Evolutionary conservation across 1,140 invertebrate genomes (phyloP), one percentile per base, ranked within the genome.

Genomic region (Potamilus streckersoni): DNA sequence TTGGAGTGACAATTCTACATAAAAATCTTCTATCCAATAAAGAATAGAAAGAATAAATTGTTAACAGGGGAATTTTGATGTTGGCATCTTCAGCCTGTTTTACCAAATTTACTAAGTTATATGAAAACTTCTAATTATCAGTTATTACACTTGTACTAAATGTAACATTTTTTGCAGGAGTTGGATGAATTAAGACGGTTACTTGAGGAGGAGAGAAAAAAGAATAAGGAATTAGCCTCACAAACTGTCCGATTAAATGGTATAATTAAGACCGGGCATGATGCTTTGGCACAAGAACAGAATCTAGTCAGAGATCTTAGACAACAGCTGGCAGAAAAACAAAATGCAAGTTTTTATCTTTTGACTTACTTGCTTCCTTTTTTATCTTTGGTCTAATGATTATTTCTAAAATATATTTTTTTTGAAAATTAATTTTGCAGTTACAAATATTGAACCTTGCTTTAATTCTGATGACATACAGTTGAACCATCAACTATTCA

Each of bases 221-320:
- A 87, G 70, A 86, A 79, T 27, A 88, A 89, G 77, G 87, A 89
- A 19, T 81, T 90, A 60, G 85, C 87, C 17, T 78, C 83, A 16
- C 83, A 86, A 64, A 81, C 84, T 75, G 85, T 89, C 14, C 80
- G 82, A 70, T 71, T 90, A 15, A 88, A 88, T 81, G 88, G 88
- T 38, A 86, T 89, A 61, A 86, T 90, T 68, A 90, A 88, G 79
- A 89, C 86, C 15, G 88, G 89, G 0, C 88, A 89, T 71, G 89
- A 88, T 80, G 85, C 89, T 31, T 74, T 90, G n/a, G 73, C 76
- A 11, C 83, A 86, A 73, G 89, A 90, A 71, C 85, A 88, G 80
- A 83, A 84, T 68, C 69, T 85, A 19, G 87, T 89, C 12, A 80
- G 82, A 64, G 80, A 86, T 65, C 69, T 88, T 62, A 79, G 82